Base-by-base conservation (phyloP, 2,888 invertebrate genomes). In the Limnephilus auricula region DNA sequence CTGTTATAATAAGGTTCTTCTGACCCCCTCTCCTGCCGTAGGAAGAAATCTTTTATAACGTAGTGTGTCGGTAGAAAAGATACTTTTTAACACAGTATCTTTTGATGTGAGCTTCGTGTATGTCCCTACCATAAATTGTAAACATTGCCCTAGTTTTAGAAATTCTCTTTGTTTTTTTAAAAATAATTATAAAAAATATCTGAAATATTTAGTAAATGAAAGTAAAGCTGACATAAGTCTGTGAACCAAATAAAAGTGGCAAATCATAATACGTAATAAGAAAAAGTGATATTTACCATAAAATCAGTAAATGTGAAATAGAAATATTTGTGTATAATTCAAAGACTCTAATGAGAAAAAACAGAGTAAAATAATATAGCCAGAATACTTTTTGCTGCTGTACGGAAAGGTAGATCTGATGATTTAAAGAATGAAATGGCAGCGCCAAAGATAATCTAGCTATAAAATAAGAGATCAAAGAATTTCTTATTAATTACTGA, bases 401-500 rank as follows among this genome's bases (percentile, higher is more conserved):
- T 65, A 32, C 3, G 34, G 15, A 84, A 90, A 90, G 34, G 90
- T 84, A 83, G 80, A 90, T 88, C 90, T 88, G 50, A 80, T 87
- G 82, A 82, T 82, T 88, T 40, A 85, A 85, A 50, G 30, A 86
- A 65, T 31, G 25, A 79, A 89, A 91, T 79, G 91, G 84, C 89
- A 91, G 83, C 79, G 65, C 32, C 79, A 89, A 89, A 80, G 79
- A 90, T 90, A 34, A 86, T 90, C 87, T 91, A 91, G 89, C 91
- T 91, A 91, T 86, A 86, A 90, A 86, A 78, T 37, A 91, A 90
- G 91, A 90, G 80, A 87, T 50, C 85, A 93, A 94, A 94, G 94
- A 94, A 94, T 95, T 95, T 95, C 95, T 96, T 96, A 96, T 95
- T 96, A 96, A 96, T 95, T 96, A 96, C 96, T 96, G 95, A 96